These are phyloP conservation scores for Vanessa tameamea DNA, from an alignment of 1,140 invertebrate genomes.

Conservation along the genomic window DNA sequence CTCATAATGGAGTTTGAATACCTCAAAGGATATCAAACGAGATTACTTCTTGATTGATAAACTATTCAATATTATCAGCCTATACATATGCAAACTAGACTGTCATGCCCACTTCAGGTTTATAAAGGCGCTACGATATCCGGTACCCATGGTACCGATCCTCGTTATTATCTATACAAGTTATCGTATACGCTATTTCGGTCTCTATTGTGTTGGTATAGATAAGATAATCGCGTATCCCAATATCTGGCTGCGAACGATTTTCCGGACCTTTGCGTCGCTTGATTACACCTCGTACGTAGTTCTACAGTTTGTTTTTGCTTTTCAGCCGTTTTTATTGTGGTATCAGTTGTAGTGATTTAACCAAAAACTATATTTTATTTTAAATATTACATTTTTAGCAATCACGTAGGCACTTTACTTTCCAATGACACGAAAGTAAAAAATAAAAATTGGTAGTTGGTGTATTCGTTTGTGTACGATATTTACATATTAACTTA, in stretches of 20 bases:
- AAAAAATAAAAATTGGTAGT: no score
- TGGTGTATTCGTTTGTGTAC: no score
- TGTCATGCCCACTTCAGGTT: conserved; percentile 8
- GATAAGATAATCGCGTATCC: conserved; percentile 7
- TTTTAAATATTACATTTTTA: no score
- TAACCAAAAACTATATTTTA: no score
- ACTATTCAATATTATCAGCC: neutral
- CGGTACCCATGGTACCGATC: no score
- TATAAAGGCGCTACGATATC: conserved; percentile 2
- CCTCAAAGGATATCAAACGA: neutral
- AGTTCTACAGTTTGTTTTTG: conserved; percentile 15
- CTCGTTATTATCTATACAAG: conserved; percentile 11
- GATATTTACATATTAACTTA: no score
- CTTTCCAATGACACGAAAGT: no score
- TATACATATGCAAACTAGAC: neutral
- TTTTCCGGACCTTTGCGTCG: conserved; percentile 26
- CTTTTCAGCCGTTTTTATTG: conserved; percentile 7
- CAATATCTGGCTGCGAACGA: conserved; percentile 11
- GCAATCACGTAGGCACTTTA: no score
- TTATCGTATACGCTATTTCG: neutral
- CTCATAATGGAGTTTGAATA: neutral
- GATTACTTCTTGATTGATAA: conserved; percentile 5
- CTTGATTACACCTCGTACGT: conserved; percentile 22
- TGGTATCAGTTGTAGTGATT: neutral
- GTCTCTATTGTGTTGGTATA: conserved; percentile 10